Evolutionary conservation across 2,797 vertebrate species (phyloP), one percentile per base, ranked within the genome.

Genomic region (Phoebastria nigripes): DNA sequence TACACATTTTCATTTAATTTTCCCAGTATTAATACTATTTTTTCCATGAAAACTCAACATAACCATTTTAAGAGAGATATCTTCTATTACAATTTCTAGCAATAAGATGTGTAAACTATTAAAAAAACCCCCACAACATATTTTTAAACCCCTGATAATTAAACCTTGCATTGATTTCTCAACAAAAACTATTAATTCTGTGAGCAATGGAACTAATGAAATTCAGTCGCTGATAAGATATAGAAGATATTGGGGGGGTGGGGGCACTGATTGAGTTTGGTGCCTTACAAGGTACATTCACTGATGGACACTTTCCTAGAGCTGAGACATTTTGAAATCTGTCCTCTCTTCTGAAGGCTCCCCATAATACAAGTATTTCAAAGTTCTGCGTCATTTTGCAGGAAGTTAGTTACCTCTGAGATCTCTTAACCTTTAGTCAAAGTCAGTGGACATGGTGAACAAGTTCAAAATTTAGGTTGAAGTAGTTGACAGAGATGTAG

Each of bases 1-100:
- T 88, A 82, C 76, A 93, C 39, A 84, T 83, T 91, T 92, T 80
- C 62, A 93, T 28, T 82, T 94, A 77, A 47, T 70, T 96, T 94
- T 81, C 66, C 78, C 39, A 70, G 42, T 37, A 85, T 39, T 94
- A 76, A 58, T 56, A 90, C 86, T 90, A 66, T n/a, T 71, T 92
- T 76, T 74, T 70, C 35, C 35, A 94, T 35, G 52, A 93, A 91
- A 78, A 87, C 18, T 83, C 82, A 92, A 87, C 15, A 31, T 41
- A 81, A 33, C 6, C 5, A 63, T 61, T 73, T 84, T 5, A 46
- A 94, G 71, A 82, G 55, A 91, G 6, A 47, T 54, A 46, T 14
- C 92, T 93, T 89, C 70, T 94, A 72, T 55, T 81, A 66, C 42
- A 61, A 56, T 76, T 58, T 78, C 80, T 41, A 76, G 46, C 25